Conservation (phyloP, 2,888 invertebrate genomes). For the Sinopyrophorus schimmeli region DNA sequence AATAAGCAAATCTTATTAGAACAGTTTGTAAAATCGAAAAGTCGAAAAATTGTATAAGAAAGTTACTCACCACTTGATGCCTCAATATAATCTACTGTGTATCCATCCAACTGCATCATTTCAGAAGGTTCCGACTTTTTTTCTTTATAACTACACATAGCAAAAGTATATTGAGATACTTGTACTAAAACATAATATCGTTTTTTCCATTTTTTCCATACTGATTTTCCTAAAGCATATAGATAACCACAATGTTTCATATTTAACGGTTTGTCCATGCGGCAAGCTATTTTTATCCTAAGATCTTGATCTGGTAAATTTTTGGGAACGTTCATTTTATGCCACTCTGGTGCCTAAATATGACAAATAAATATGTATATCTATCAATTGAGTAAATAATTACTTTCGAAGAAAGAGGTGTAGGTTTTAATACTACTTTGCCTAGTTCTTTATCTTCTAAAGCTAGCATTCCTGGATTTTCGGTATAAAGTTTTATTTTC, state of each 20-base stretch:
- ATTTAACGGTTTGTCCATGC: slow-evolving; percentile 98
- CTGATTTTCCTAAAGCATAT: slow-evolving; percentile 92
- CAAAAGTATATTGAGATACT: slow-evolving; percentile 99
- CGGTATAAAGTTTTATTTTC: slow-evolving; percentile 96
- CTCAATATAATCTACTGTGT: slow-evolving; percentile 99
- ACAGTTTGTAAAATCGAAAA: neutral
- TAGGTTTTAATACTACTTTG: slow-evolving; percentile 86
- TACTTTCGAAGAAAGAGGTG: slow-evolving; percentile 85
- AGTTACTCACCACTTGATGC: slow-evolving; percentile 85
- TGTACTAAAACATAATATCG: slow-evolving; percentile 98
- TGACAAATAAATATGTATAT: slow-evolving; percentile 9
- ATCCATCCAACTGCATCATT: slow-evolving; percentile 99
- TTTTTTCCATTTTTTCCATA: slow-evolving; percentile 99
- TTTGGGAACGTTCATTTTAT: slow-evolving; percentile 95
- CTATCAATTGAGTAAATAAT: too few species aligned
- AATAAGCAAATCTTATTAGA: slow-evolving; percentile 30
- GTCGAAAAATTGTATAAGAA: too few species aligned
- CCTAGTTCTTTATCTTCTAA: slow-evolving; percentile 98
- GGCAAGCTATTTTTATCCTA: slow-evolving; percentile 94
- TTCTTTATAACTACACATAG: slow-evolving; percentile 99
- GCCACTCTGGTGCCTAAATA: slow-evolving; percentile 90
- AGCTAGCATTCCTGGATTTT: slow-evolving; percentile 96
- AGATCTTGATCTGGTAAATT: slow-evolving; percentile 94
- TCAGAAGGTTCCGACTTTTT: slow-evolving; percentile 99
- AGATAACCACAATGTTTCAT: slow-evolving; percentile 97